Evolutionary conservation across 1,140 invertebrate species (phyloP).

Genomic region (Vollenhovia emeryi): DNA sequence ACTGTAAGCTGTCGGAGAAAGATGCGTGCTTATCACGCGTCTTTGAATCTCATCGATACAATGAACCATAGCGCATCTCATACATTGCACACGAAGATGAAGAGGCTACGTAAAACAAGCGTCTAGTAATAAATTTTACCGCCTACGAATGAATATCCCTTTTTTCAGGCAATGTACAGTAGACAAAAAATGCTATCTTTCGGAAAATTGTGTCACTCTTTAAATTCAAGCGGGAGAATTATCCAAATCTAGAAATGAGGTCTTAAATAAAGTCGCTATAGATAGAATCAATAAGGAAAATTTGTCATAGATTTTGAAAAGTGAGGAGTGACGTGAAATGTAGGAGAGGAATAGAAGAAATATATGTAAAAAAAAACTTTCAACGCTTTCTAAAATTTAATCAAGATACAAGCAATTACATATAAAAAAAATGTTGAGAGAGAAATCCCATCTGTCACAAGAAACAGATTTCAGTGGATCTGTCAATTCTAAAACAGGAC

Average conservation of each 20-base stretch:
- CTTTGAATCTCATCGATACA: conserved; percentile 2
- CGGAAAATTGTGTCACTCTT: not conserved
- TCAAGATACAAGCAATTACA: not conserved
- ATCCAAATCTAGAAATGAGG: too few relatives aligned
- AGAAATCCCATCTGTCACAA: not conserved
- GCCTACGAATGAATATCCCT: not conserved
- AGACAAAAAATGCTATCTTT: not conserved
- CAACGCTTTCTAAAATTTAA: not conserved
- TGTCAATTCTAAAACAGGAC: not conserved
- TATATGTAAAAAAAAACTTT: not conserved
- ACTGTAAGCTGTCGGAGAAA: conserved; percentile 17
- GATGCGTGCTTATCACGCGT: conserved; percentile 34
- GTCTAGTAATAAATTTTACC: conserved; percentile 26
- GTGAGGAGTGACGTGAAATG: not conserved
- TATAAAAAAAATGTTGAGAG: not conserved
- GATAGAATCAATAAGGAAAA: not conserved
- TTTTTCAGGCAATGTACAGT: not conserved
- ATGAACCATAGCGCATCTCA: not conserved
- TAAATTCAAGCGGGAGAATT: too few relatives aligned
- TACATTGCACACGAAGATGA: not conserved
- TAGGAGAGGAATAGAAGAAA: not conserved
- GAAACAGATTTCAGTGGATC: not conserved
- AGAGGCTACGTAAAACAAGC: not conserved
- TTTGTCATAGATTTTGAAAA: not conserved
- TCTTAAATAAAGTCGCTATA: too few relatives aligned